Conservation (phyloP, 1,140 invertebrate genomes). For the Brachionus calyciflorus region DNA sequence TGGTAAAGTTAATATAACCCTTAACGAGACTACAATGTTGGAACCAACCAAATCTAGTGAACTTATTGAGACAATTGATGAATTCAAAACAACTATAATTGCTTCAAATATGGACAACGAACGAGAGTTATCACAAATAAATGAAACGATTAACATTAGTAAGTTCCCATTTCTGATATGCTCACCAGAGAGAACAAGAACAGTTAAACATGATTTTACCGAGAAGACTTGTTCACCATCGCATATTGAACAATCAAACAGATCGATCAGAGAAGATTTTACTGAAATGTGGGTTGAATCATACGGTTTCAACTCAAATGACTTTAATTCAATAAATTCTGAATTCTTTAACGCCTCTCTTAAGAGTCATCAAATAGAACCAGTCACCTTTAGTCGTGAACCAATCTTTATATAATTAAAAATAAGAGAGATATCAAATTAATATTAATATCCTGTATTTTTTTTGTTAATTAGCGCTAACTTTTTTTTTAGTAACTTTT, state of each 20-base stretch:
- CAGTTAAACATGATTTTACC: background rate
- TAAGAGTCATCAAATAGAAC: background rate
- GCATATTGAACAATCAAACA: background rate
- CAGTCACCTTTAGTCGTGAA: conserved; percentile 16
- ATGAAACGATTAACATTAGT: conserved; percentile 17
- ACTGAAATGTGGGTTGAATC: conserved; percentile 27
- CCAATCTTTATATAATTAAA: conserved; percentile 32
- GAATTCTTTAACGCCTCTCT: background rate
- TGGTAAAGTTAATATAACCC: background rate
- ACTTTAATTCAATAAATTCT: conserved; percentile 2
- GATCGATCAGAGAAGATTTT: background rate
- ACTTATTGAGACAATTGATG: background rate
- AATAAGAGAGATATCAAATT: too few species aligned
- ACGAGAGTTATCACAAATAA: background rate
- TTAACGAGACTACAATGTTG: background rate
- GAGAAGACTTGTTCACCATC: background rate
- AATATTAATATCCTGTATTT: too few species aligned
- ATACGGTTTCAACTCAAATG: background rate
- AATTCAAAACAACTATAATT: conserved; percentile 8
- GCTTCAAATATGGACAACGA: conserved; percentile 12
- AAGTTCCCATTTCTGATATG: conserved; percentile 19
- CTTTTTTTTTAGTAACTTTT: conserved; percentile 17
- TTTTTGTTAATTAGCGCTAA: background rate
- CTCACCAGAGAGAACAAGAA: background rate
- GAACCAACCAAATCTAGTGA: background rate